Percentiles rank a stretch among this genome's conserved stretches.
Evolutionary conservation across 2,797 vertebrate genomes (phyloP).

Genomic region (Allobates femoralis): DNA sequence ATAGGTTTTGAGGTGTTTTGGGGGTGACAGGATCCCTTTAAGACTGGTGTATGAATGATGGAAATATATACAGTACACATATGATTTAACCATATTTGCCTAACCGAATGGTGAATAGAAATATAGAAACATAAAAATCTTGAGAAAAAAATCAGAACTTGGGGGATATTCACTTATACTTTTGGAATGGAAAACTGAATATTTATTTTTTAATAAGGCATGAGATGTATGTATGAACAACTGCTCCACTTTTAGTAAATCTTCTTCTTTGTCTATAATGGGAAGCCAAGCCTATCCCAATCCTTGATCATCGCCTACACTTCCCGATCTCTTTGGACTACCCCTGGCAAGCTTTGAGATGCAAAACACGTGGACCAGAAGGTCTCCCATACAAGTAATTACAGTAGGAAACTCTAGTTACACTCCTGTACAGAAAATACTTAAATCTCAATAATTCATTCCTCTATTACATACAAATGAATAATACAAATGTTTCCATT

Average conservation of each 20-base stretch:
- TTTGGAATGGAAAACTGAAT: too few relatives aligned
- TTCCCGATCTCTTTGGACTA: background rate
- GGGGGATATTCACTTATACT: too few relatives aligned
- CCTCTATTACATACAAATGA: background rate
- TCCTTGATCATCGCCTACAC: background rate
- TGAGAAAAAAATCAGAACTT: too few relatives aligned
- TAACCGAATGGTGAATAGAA: too few relatives aligned
- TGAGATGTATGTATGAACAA: too few relatives aligned
- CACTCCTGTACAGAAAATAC: background rate
- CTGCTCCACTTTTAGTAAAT: background rate
- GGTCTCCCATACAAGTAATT: background rate
- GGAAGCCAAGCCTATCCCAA: background rate
- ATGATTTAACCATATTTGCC: too few relatives aligned
- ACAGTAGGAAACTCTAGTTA: background rate
- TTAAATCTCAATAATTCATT: background rate
- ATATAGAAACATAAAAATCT: too few relatives aligned
- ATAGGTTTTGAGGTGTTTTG: too few relatives aligned
- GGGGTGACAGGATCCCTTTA: too few relatives aligned
- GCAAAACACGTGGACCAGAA: background rate
- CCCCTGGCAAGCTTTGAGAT: background rate
- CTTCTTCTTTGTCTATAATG: background rate
- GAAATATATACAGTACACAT: too few relatives aligned
- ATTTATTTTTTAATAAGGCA: too few relatives aligned
- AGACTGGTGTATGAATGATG: too few relatives aligned
- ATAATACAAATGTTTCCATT: conserved; percentile 28